These are phyloP conservation scores for Athripsodes cinereus DNA, from an alignment of 2,888 invertebrate genomes.

Conservation along the genomic window DNA sequence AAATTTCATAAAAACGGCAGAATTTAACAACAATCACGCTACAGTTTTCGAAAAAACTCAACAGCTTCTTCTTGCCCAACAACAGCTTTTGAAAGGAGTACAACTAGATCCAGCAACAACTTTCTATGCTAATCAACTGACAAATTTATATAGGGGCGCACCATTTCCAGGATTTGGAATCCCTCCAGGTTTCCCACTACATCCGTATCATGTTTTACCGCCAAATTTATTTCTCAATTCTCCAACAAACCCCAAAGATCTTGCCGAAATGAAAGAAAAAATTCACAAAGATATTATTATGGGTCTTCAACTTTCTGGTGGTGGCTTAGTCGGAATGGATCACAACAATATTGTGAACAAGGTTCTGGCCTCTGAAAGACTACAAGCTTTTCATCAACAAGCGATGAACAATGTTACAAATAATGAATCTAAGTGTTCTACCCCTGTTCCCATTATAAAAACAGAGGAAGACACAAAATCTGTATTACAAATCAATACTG, in stretches of 20 bases:
- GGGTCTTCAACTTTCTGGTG: conserved; percentile 63
- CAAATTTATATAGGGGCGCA: conserved; percentile 55
- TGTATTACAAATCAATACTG: conserved; percentile 36
- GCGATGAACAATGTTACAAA: conserved; percentile 31
- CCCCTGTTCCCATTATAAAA: conserved; percentile 41
- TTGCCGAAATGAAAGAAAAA: conserved; percentile 63
- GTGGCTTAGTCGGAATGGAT: conserved; percentile 51
- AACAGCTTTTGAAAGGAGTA: conserved; percentile 57
- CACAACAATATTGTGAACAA: conserved; percentile 19
- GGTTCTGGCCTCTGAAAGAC: conserved; percentile 27
- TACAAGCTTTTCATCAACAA: conserved; percentile 30
- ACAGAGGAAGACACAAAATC: conserved; percentile 50
- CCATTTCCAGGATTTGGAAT: conserved; percentile 49
- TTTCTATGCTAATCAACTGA: conserved; percentile 55
- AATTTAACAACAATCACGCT: conserved; percentile 37
- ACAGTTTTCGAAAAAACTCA: conserved; percentile 50
- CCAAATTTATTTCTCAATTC: conserved; percentile 50
- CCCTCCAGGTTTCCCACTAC: conserved; percentile 57
- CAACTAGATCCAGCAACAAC: conserved; percentile 49
- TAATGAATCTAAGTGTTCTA: conserved; percentile 36
- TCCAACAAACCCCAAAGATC: conserved; percentile 46
- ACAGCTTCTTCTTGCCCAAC: conserved; percentile 58
- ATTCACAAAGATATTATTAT: conserved; percentile 60
- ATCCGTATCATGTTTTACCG: conserved; percentile 59
- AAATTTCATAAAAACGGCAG: conserved; percentile 43